These are phyloP conservation scores for Drosophila rellima DNA, from an alignment of 2,888 invertebrate species.

Conservation along the genomic window DNA sequence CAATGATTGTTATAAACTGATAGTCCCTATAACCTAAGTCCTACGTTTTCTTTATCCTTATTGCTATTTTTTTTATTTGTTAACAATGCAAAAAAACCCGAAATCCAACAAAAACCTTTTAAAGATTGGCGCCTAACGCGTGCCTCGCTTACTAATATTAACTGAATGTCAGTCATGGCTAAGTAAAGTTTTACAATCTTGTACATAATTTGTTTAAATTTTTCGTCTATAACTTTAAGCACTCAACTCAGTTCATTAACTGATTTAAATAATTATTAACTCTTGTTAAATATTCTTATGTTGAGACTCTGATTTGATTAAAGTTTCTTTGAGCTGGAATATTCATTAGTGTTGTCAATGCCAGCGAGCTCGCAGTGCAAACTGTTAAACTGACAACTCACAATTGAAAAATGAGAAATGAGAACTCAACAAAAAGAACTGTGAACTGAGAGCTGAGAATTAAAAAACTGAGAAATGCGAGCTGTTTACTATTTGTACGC, in stretches of 20 bases:
- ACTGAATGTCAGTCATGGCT: background rate
- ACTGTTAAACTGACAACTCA: slow-evolving; percentile 22
- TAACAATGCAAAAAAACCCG: too few relatives aligned
- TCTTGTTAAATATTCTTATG: background rate
- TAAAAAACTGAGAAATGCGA: slow-evolving; percentile 23
- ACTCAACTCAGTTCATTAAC: too few relatives aligned
- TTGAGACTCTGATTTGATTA: background rate
- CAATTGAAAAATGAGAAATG: slow-evolving; percentile 29
- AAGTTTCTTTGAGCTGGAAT: slow-evolving; percentile 32
- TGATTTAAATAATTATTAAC: background rate
- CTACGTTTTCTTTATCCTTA: too few relatives aligned
- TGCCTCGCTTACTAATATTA: background rate
- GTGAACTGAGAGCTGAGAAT: background rate
- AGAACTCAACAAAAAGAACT: slow-evolving; percentile 6
- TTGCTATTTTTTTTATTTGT: too few relatives aligned
- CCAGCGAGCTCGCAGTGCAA: slow-evolving; percentile 41
- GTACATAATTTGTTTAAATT: background rate
- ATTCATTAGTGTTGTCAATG: slow-evolving; percentile 53
- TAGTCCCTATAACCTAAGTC: too few relatives aligned
- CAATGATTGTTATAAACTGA: background rate
- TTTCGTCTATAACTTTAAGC: too few relatives aligned
- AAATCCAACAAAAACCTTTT: too few relatives aligned
- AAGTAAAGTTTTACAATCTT: background rate
- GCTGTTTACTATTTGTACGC: slow-evolving; percentile 63
- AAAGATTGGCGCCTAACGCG: too few relatives aligned